Evolutionary conservation across 2,797 vertebrate species (phyloP).

Genomic region (Semotilus atromaculatus): DNA sequence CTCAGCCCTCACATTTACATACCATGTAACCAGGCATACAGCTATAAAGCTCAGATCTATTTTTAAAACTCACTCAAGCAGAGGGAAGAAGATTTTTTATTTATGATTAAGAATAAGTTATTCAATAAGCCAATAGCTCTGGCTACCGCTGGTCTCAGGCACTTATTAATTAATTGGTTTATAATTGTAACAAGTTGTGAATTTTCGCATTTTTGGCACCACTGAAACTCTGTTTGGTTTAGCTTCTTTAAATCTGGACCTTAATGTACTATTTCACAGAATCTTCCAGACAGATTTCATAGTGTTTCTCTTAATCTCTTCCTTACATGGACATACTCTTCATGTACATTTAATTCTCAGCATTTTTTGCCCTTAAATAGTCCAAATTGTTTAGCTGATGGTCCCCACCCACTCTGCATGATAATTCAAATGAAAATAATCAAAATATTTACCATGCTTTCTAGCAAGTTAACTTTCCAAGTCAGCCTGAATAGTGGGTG

Average conservation of each 20-base stretch:
- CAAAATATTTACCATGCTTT: slow-evolving; percentile 26
- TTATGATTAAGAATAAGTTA: slow-evolving; percentile 58
- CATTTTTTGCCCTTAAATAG: slow-evolving; percentile 6
- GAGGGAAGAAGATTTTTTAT: slow-evolving; percentile 57
- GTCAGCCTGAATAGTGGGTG: background rate
- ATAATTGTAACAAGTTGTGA: slow-evolving; percentile 46
- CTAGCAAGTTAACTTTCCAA: background rate
- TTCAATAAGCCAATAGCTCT: slow-evolving; percentile 57
- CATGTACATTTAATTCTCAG: background rate
- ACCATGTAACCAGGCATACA: slow-evolving; percentile 51
- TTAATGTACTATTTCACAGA: background rate
- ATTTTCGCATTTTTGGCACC: background rate
- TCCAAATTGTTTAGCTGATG: slow-evolving; percentile 13
- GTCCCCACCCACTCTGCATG: background rate
- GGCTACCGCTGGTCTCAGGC: slow-evolving; percentile 42
- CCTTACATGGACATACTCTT: background rate
- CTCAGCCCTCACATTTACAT: slow-evolving; percentile 64
- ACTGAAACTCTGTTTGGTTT: slow-evolving; percentile 9
- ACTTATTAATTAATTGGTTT: slow-evolving; percentile 50
- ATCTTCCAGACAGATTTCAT: background rate
- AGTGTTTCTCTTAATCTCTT: background rate
- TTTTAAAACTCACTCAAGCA: slow-evolving; percentile 61
- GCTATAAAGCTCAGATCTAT: slow-evolving; percentile 63
- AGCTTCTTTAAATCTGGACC: slow-evolving; percentile 10
- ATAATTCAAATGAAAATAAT: slow-evolving; percentile 40